Base-by-base conservation (phyloP, 2,888 invertebrate species). In the Tetragonisca angustula region DNA sequence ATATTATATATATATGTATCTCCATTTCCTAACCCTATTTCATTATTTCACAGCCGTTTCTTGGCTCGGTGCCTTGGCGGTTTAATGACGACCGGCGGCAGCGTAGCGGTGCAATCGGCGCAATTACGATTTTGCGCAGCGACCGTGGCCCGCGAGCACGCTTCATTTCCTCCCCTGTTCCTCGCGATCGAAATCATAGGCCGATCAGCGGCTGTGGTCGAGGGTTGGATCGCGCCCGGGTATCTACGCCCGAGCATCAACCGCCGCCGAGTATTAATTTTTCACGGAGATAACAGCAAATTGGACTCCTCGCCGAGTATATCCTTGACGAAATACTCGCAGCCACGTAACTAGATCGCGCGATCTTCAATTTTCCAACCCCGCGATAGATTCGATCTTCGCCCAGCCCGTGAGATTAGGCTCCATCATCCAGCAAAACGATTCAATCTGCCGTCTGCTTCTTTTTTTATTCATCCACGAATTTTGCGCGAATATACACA, bases 121-220 rank as follows among this genome's bases (percentile, higher is more conserved):
- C 27, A 36, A 59, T 43, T 59, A 52, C 32, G 56, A 72, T 19
- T 56, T 70, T 49, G 56, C 62, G 54, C 77, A 17, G 36, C 59
- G 43, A 54, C n/a, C 68, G 54, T 79, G 72, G 36, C 64, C 24
- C 62, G 68, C 72, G 65, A 69, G 19, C 61, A 49, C n/a, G 2
- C 24, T 36, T 49, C 76, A 43, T 67, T 49, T 17, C 36, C 52
- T 27, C 19, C n/a, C 19, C 5, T 27, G 61, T 64, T 65, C 32
- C 27, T 61, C 67, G 64, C 86, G 84, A 84, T 85, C 85, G 79
- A 86, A 88, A 88, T 88, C 88, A 88, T 88, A 86, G 88, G 76
- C 61, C 86, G 82, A 88, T 88, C 86, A 75, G 76, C 73, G 84
- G 72, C 70, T 77, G 84, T 71, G 88, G 88, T 82, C 24, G 82